These are phyloP conservation scores for Puffinus mauretanicus DNA, from an alignment of 2,113 vertebrate species.

Conservation along the genomic window DNA sequence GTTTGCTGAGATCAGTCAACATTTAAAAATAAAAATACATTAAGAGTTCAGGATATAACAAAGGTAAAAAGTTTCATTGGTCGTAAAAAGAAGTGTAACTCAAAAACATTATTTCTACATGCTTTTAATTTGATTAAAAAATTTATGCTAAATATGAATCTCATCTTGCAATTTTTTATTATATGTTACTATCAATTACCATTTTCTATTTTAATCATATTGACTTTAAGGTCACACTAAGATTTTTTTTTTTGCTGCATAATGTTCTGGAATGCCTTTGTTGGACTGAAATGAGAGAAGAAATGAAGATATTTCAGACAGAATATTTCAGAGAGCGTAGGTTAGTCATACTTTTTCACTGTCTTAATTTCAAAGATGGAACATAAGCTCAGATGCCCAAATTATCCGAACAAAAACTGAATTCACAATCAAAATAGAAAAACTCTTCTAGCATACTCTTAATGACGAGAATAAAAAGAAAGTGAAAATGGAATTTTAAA, in stretches of 20 bases:
- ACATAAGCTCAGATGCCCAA: neutral
- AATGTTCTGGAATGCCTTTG: neutral
- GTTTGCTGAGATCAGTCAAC: neutral
- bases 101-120: neutral
- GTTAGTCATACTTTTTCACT: neutral
- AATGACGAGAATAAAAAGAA: neutral
- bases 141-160: neutral
- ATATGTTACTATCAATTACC: neutral
- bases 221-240: neutral
- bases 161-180: neutral
- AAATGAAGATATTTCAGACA: neutral
- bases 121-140: neutral
- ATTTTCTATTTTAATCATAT: neutral
- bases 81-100: neutral
- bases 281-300: neutral
- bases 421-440: neutral
- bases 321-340: neutral
- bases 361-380: neutral
- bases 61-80: neutral
- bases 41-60: neutral
- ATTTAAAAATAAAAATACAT: neutral
- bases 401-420: neutral
- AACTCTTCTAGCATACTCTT: neutral
- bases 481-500: neutral
- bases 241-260: neutral